A percentile compares a stretch with the other conserved stretches of the same genome.
Evolutionary conservation across 2,888 invertebrate species (phyloP).

Genomic region (Melanostoma scalare): DNA sequence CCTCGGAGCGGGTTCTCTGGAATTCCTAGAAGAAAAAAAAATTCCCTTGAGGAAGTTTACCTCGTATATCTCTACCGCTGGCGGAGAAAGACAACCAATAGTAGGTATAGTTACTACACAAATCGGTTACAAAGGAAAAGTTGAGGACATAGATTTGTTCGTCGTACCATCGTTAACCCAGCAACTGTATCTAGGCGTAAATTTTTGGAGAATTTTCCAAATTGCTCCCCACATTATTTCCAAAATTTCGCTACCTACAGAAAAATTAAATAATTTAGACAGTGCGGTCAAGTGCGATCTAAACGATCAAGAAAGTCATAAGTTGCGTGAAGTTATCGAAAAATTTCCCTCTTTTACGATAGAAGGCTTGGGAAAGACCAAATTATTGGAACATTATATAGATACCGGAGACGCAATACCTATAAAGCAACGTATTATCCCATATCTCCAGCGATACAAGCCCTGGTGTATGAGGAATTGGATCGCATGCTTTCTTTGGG

Average conservation of each 20-base stretch:
- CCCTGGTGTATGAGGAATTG: conserved; percentile 73
- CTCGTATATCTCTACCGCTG: background rate
- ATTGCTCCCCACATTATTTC: conserved; percentile 1
- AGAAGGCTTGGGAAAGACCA: background rate
- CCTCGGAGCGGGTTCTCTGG: background rate
- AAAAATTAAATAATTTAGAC: background rate
- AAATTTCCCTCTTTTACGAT: background rate
- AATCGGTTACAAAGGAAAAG: background rate
- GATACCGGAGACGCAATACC: background rate
- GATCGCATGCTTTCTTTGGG: conserved; percentile 76
- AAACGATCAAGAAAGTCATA: background rate
- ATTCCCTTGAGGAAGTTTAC: background rate
- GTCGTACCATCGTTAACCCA: background rate
- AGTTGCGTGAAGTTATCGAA: background rate
- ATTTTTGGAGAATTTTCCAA: conserved; percentile 7
- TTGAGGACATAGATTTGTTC: background rate
- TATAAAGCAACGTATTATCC: conserved; percentile 66
- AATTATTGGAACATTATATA: background rate
- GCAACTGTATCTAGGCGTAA: background rate
- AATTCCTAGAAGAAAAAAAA: background rate
- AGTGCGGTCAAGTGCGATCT: background rate
- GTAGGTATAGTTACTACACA: background rate
- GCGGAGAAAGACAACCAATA: background rate
- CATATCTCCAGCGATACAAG: conserved; percentile 52
- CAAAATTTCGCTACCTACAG: background rate